Evolutionary conservation across 2,113 vertebrate genomes (phyloP).

Genomic region (Chaenocephalus aceratus): DNA sequence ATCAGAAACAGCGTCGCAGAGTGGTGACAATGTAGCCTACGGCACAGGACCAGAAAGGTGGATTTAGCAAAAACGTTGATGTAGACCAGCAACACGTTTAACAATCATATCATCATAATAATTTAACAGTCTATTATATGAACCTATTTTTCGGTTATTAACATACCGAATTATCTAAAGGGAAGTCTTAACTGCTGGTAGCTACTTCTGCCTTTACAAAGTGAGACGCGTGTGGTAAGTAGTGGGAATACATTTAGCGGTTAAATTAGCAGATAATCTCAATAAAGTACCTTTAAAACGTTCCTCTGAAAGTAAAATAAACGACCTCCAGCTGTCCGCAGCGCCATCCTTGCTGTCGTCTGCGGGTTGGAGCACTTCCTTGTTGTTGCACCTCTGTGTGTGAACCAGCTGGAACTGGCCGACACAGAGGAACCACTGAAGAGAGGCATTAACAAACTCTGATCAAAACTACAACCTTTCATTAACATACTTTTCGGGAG

Average conservation of each 20-base stretch:
- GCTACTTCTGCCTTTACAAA: neutral
- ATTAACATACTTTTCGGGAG: neutral
- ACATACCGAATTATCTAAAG: too few relatives aligned
- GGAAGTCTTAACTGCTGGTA: neutral
- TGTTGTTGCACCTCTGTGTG: constrained; percentile 1
- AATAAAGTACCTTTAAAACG: constrained; percentile 45
- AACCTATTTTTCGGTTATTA: neutral
- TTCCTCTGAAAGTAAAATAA: constrained; percentile 17
- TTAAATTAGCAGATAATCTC: fast-evolving
- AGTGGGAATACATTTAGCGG: fast-evolving
- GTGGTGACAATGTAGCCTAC: neutral
- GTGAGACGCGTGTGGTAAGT: fast-evolving
- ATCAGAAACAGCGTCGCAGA: constrained; percentile 21
- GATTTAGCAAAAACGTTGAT: neutral
- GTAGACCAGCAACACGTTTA: too few relatives aligned
- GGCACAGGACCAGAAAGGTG: neutral
- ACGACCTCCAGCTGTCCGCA: neutral
- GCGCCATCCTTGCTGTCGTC: constrained; percentile 41
- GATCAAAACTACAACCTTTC: too few relatives aligned
- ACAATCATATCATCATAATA: too few relatives aligned
- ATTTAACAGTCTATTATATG: too few relatives aligned
- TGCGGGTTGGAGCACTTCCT: constrained; percentile 41
- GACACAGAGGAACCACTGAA: neutral
- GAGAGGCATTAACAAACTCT: too few relatives aligned
- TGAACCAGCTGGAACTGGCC: neutral